Base-by-base conservation (phyloP, 2,888 invertebrate species). In the Dolomedes plantarius region DNA sequence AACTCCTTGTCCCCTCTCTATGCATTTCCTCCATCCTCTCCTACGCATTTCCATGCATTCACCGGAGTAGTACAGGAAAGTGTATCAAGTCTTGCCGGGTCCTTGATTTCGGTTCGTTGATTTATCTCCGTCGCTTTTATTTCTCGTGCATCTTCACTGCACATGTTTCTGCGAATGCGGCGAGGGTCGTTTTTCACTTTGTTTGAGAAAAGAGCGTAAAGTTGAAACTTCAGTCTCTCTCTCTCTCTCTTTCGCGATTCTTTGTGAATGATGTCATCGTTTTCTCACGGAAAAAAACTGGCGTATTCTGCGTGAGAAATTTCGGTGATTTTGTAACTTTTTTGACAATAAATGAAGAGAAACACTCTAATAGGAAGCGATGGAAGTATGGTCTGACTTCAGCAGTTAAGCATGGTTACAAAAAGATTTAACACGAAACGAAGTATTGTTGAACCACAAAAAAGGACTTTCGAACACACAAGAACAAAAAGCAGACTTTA, bases 251-350 rank as follows among this genome's bases (percentile, higher is more conserved):
- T 16, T 13, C 16, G 16, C 5, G 11, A 19, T 56, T 56, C 23
- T 46, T 46, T 56, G 5, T 23, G 5, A 1, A 11, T 56, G 56
- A 56, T 56, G 56, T 56, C 56, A 56, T 56, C 19, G 3, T 1
- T 56, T 56, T 56, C 56, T 56, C 56, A 56, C 56, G 56, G 23
- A 56, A 1, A 56, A 56, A 46, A 56, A 23, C 5, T 23, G 5
- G n/a, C n/a, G n/a, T n/a, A n/a, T 56, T 23, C 23, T 56, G 56
- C 56, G 56, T 56, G 56, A 56, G 56, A 56, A 56, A 23, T 23
- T 23, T 16, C 9, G 6, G 36, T 36, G 36, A 7, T 36, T n/a
- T n/a, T n/a, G n/a, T n/a, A n/a, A n/a, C n/a, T n/a, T n/a, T n/a
- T n/a, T n/a, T n/a, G n/a, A n/a, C n/a, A n/a, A n/a, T n/a, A n/a